These are phyloP conservation scores for roundworm (Caenorhabditis elegans) DNA, from an alignment of 1,140 invertebrate species.

Conservation along the genomic window WBcel235 BX284606.5:12629001-12629500, in stretches of 20 bases:
- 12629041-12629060: not conserved
- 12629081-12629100: constrained; percentile 22
- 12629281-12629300: not conserved
- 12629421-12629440: constrained; percentile 5
- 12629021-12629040: not conserved
- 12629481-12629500: not conserved
- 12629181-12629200: not conserved
- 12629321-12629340: too few species aligned
- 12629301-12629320: not conserved
- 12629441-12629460: constrained; percentile 10
- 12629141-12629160: not conserved
- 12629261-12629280: not conserved
- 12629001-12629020: not conserved
- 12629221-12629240: too few species aligned
- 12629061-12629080: not conserved
- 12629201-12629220: too few species aligned
- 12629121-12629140: not conserved
- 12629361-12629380: constrained; percentile 6
- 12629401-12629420: not conserved
- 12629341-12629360: constrained; percentile 9
- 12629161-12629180: not conserved
- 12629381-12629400: constrained; percentile 14
- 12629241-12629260: not conserved
- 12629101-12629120: constrained; percentile 22
- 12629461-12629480: too few species aligned